Percentiles rank a stretch among this genome's conserved stretches.
Evolutionary conservation across 2,797 vertebrate genomes (phyloP).

Genomic region (Lacerta agilis): DNA sequence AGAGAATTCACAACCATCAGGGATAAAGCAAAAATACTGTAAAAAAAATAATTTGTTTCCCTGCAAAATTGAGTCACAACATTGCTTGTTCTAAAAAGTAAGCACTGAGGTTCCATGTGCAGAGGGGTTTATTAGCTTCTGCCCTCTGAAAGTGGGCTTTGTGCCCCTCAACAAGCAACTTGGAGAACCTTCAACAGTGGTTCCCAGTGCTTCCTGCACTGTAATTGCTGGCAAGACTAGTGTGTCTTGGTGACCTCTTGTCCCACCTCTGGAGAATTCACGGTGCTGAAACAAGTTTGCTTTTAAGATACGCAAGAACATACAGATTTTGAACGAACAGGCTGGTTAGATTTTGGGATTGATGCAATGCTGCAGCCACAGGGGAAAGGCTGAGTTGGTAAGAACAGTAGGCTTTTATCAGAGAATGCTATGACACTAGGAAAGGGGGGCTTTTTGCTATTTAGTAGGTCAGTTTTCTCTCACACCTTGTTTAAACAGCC

Average conservation of each 20-base stretch:
- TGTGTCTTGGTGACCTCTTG: neutral
- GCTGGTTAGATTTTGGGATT: neutral
- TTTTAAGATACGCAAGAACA: neutral
- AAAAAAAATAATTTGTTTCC: neutral
- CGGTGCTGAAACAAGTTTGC: neutral
- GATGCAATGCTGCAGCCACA: neutral
- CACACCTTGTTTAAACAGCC: neutral
- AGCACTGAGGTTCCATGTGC: neutral
- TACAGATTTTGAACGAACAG: neutral
- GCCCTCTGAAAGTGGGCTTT: neutral
- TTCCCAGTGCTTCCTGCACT: no score
- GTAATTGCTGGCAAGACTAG: neutral
- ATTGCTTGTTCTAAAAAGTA: neutral
- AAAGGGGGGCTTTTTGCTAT: no score
- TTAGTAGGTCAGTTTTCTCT: no score
- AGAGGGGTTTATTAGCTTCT: neutral
- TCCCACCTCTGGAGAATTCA: neutral
- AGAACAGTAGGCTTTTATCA: neutral
- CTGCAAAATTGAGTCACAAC: neutral
- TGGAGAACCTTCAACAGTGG: neutral
- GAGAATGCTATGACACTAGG: no score
- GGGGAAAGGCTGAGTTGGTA: neutral
- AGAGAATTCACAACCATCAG: neutral
- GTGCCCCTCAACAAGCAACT: neutral
- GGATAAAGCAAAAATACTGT: neutral